phyloP scores from a whole-genome alignment of 2,113 vertebrate species.

The Paratilapia polleni region DNA sequence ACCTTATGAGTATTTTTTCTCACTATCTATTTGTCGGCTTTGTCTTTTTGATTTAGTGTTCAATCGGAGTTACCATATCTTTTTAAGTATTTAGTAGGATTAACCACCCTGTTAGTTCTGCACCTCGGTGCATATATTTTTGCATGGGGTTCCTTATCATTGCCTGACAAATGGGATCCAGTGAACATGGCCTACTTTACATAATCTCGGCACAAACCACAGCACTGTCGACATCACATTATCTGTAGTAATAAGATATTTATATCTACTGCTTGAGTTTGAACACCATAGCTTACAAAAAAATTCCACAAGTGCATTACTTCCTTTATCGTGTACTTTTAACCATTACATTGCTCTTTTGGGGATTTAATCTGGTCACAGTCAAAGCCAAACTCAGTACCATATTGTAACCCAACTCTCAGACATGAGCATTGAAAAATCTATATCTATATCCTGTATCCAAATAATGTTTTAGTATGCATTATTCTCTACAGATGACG shows the following conservation, averaged over 20 bases:
- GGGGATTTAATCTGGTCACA: neutral
- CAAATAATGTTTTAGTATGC: neutral
- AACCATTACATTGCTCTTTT: neutral
- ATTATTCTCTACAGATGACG: neutral
- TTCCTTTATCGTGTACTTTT: neutral
- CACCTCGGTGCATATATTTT: constrained; percentile 4
- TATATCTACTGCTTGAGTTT: neutral
- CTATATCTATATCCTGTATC: neutral
- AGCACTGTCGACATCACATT: neutral
- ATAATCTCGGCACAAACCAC: neutral
- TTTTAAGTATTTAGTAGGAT: constrained; percentile 37
- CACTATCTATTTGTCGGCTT: neutral
- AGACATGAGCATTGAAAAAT: neutral
- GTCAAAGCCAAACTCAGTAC: neutral
- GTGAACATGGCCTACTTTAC: neutral
- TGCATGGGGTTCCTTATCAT: neutral
- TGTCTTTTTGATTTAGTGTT: neutral
- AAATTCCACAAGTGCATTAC: neutral
- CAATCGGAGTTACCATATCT: neutral
- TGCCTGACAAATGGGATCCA: neutral
- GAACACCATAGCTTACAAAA: neutral
- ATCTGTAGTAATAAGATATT: neutral
- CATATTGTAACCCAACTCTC: neutral
- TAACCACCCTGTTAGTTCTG: constrained; percentile 9
- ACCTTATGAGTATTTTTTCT: neutral